Percentiles rank a stretch among this genome's conserved stretches.
Conservation (phyloP, 2,113 vertebrate species). For the Actinemys pallida region DNA sequence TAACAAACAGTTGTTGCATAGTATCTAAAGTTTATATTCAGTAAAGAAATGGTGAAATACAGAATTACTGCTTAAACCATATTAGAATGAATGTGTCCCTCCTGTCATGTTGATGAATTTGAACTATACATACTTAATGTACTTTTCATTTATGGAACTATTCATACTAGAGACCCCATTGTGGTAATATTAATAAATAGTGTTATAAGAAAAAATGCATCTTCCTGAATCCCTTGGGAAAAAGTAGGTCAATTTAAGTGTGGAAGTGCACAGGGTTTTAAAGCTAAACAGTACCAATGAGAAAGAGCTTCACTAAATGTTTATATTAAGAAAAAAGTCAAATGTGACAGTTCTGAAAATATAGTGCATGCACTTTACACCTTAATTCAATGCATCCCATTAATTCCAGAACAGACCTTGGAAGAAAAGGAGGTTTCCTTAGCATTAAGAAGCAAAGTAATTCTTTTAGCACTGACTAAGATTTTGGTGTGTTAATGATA, state of each 20-base stretch:
- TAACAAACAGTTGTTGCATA: background rate
- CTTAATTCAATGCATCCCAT: background rate
- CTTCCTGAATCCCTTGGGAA: background rate
- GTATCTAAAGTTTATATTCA: background rate
- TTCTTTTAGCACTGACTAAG: background rate
- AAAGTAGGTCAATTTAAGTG: background rate
- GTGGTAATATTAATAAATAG: conserved; percentile 1
- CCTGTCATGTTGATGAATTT: conserved; percentile 3
- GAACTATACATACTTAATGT: background rate
- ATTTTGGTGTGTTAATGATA: background rate
- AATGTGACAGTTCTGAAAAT: background rate
- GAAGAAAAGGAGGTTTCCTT: background rate
- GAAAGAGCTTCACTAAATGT: background rate
- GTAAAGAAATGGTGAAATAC: background rate
- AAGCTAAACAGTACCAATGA: background rate
- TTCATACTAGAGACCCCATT: background rate
- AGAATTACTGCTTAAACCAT: background rate
- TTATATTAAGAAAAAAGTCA: background rate
- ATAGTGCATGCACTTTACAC: background rate
- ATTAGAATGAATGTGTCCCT: background rate
- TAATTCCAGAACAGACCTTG: background rate
- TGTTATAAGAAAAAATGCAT: background rate
- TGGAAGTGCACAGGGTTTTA: background rate
- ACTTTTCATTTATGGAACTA: background rate
- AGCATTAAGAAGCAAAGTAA: background rate